Conservation (phyloP, 2,113 vertebrate species). For the Rattus rattus region DNA sequence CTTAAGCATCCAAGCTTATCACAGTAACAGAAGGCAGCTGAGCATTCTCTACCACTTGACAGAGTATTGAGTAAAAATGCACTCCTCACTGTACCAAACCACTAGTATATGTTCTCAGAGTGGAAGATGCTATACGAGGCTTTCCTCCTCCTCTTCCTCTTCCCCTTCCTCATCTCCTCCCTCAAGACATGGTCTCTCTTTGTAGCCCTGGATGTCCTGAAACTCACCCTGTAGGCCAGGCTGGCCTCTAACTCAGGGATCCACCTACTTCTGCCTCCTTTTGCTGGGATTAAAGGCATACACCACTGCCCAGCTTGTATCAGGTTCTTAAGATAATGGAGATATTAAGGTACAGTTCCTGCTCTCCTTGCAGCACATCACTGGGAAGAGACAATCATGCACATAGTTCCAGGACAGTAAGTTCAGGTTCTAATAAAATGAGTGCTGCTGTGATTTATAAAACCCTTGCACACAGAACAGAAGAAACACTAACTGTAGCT, state of each 20-base stretch:
- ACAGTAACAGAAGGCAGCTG: slow-evolving; percentile 10
- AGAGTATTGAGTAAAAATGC: background rate
- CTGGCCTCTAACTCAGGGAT: background rate
- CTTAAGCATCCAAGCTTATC: background rate
- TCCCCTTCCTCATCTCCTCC: too few relatives aligned
- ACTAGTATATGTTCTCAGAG: background rate
- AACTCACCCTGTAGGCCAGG: background rate
- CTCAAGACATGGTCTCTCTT: too few relatives aligned
- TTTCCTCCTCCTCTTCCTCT: background rate
- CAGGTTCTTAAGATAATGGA: background rate
- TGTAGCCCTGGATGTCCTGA: background rate
- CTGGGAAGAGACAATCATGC: background rate
- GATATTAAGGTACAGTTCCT: background rate
- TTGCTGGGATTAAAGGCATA: background rate
- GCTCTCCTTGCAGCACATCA: background rate
- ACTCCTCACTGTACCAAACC: background rate
- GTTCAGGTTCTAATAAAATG: slow-evolving; percentile 19
- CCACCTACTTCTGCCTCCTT: background rate
- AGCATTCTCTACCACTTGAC: background rate
- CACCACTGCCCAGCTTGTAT: background rate
- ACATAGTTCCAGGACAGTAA: slow-evolving; percentile 1
- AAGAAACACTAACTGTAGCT: slow-evolving; percentile 20
- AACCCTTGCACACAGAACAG: background rate
- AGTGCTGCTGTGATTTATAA: background rate
- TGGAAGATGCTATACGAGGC: background rate